Conservation (phyloP, 2,797 vertebrate species). For the Molossus alvarezi region DNA sequence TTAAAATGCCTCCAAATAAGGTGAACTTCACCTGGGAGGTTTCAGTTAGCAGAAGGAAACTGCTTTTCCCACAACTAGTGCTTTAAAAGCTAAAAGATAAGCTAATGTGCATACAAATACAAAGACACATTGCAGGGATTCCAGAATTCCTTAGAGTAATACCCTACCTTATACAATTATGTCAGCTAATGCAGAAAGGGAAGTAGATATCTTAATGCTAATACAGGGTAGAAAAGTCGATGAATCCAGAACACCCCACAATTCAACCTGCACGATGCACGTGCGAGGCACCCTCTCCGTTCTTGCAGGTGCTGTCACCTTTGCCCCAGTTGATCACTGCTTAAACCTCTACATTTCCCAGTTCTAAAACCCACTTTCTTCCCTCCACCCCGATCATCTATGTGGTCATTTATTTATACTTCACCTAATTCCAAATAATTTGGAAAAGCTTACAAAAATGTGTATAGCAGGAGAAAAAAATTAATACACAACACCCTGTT, state of each 20-base stretch:
- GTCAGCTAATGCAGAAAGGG: neutral
- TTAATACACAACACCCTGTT: neutral
- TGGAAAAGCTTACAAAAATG: constrained; percentile 23
- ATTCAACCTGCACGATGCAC: neutral
- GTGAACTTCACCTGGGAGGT: neutral
- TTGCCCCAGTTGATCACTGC: neutral
- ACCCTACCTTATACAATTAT: neutral
- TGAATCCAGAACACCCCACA: neutral
- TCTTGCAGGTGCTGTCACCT: neutral
- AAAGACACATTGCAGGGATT: neutral
- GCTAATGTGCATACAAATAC: neutral
- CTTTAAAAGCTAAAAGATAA: constrained; percentile 22
- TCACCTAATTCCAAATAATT: neutral
- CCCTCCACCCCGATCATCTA: neutral
- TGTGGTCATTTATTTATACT: neutral
- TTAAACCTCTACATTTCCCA: neutral
- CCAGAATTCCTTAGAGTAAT: neutral
- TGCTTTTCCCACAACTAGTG: neutral
- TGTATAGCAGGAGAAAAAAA: neutral
- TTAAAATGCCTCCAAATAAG: constrained; percentile 10
- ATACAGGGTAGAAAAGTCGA: neutral
- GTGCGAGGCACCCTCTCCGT: neutral
- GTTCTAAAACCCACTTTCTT: neutral
- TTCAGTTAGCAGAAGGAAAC: constrained; percentile 9
- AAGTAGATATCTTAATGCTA: neutral